Conservation (phyloP, 2,113 vertebrate genomes). For the Ophthalmolycus amberensis region DNA sequence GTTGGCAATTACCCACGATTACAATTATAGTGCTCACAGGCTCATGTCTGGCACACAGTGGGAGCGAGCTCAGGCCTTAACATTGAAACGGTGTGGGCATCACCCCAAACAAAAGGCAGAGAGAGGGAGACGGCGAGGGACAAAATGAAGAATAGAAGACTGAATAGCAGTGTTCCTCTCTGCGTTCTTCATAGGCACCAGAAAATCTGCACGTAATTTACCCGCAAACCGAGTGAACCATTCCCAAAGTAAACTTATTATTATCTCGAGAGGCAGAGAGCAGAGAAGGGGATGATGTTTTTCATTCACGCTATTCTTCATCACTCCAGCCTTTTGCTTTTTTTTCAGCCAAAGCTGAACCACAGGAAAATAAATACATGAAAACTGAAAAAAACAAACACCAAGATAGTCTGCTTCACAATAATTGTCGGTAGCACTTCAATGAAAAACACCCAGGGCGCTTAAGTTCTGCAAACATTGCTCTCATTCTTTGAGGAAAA, state of each 20-base stretch:
- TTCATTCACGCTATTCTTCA: slow-evolving; percentile 39
- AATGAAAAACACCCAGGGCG: slow-evolving; percentile 39
- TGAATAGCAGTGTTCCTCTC: slow-evolving; percentile 15
- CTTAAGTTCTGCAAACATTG: slow-evolving; percentile 42
- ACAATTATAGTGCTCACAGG: slow-evolving; percentile 42
- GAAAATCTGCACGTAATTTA: slow-evolving; percentile 65
- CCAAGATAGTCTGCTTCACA: slow-evolving; percentile 42
- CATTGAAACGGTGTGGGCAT: slow-evolving; percentile 19
- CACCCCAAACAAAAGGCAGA: slow-evolving; percentile 37
- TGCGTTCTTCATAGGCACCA: slow-evolving; percentile 25
- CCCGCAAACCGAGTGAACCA: slow-evolving; percentile 24
- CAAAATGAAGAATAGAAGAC: slow-evolving; percentile 16
- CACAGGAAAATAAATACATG: slow-evolving; percentile 33
- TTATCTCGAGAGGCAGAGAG: slow-evolving; percentile 62
- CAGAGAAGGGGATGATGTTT: slow-evolving; percentile 45
- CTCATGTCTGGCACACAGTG: slow-evolving; percentile 35
- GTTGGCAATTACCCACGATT: slow-evolving; percentile 45
- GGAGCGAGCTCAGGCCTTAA: slow-evolving; percentile 26
- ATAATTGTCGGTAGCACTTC: slow-evolving; percentile 51
- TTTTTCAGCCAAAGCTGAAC: slow-evolving; percentile 45
- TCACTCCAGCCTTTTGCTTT: slow-evolving; percentile 39
- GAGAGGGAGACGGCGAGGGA: neutral
- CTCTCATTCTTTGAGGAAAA: slow-evolving; percentile 48
- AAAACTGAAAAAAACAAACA: neutral
- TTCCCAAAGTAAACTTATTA: slow-evolving; percentile 66